A percentile compares a stretch with the other conserved stretches of the same genome.
phyloP scores from a whole-genome alignment of 2,113 vertebrate species.

The Oryzias melastigma region DNA sequence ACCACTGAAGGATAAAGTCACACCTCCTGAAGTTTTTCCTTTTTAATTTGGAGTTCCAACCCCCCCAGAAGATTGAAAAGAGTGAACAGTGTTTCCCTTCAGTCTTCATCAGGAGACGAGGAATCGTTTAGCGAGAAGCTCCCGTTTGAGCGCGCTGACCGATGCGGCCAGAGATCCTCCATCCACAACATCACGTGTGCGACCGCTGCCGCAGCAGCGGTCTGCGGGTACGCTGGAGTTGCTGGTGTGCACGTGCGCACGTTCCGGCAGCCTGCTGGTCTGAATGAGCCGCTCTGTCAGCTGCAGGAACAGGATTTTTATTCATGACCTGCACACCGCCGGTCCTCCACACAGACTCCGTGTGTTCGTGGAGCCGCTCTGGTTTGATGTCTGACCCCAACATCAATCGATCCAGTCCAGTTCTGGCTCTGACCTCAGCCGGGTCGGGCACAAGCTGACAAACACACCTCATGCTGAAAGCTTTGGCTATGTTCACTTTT shows the following conservation, averaged over 20 bases:
- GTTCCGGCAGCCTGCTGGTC: not conserved
- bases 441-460: not conserved
- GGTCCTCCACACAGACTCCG: not conserved
- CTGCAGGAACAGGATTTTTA: conserved; percentile 25
- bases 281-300: conserved; percentile 37
- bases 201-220: conserved; percentile 6
- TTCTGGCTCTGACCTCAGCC: conserved; percentile 21
- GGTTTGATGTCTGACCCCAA: conserved; percentile 6
- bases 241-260: not conserved
- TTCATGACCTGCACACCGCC: conserved; percentile 14
- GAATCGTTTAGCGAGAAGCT: not conserved
- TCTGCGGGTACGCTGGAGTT: not conserved
- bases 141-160: not conserved
- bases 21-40: too few species aligned
- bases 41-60: too few species aligned
- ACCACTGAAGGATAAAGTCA: too few species aligned
- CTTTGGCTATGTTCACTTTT: too few species aligned
- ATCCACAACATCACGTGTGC: not conserved
- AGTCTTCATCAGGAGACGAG: not conserved
- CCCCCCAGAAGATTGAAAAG: too few species aligned
- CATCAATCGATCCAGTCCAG: conserved; percentile 24
- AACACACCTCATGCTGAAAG: too few species aligned
- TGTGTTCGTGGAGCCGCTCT: not conserved
- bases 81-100: too few species aligned
- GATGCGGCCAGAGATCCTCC: too few species aligned